Base-by-base conservation (phyloP, 2,888 invertebrate genomes). In the Lithophane socia region DNA sequence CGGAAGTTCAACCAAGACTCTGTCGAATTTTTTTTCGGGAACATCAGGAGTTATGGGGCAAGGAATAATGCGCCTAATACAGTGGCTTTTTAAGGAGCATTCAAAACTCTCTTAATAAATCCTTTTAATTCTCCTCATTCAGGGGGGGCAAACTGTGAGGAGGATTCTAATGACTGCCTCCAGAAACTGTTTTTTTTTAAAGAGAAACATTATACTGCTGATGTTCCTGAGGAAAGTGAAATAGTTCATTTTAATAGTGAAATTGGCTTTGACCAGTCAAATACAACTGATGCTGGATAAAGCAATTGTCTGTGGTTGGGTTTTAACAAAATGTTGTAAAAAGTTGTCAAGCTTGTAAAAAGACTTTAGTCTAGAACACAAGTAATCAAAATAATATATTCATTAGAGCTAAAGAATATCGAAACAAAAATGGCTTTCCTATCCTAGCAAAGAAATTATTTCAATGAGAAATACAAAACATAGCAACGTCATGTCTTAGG, bases 121-220 rank as follows among this genome's bases (percentile, higher is more conserved):
- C 58, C 58, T 44, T 29, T 29, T 29, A 29, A 29, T 29, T 29
- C 29, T 29, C 29, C 29, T 29, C 29, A 29, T 29, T 29, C 65
- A n/a, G 60, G 12, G 8, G 12, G 66, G 12, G 66, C 66, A 21
- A 73, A 67, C 47, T 66, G 66, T 89, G 88, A 83, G 87, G 89
- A 80, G 87, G 90, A 87, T 88, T 10, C 29, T 1, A 67, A 73
- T 56, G 66, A 73, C 16, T 73, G 73, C 66, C 64, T 66, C 86
- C 80, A 71, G 12, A 63, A 49, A 42, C 58, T 58, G 8, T 24
- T 68, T 68, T 67, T 68, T 54, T 18, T 37, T 16, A 16, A 29
- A n/a, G 52, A 52, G 2, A 52, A 49, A 5, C 0, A 5, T 49
- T 16, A 52, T 37, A 67, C 52, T 67, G 8, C 37, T 13, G 67